Conservation (phyloP, 2,113 vertebrate species). For the Mustela lutreola region DNA sequence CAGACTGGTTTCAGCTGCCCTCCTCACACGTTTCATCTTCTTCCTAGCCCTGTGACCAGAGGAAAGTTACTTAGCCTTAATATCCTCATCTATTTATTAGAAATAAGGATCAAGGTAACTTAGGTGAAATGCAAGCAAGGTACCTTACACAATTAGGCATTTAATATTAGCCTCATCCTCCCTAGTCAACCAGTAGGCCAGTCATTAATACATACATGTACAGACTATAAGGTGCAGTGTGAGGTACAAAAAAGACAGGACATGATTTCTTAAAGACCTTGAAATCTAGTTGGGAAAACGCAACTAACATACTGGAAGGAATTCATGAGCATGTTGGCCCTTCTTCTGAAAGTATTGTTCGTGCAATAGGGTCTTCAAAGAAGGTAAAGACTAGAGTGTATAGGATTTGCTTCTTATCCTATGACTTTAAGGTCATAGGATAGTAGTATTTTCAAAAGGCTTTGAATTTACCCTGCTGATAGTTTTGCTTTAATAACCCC, state of each 20-base stretch:
- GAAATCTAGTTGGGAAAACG: not conserved
- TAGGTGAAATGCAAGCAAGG: not conserved
- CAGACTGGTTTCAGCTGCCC: not conserved
- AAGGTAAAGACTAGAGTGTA: not conserved
- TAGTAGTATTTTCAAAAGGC: slow-evolving; percentile 39
- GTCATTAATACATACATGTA: not conserved
- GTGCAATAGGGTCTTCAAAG: not conserved
- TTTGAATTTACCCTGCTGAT: not conserved
- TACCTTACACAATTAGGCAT: not conserved
- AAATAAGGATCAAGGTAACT: slow-evolving; percentile 21
- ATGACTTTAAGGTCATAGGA: not conserved
- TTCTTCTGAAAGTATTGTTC: slow-evolving; percentile 5
- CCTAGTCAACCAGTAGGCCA: not conserved
- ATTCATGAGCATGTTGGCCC: not conserved
- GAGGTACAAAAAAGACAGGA: slow-evolving; percentile 12
- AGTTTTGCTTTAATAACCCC: slow-evolving; percentile 32
- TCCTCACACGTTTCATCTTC: not conserved
- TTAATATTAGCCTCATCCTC: slow-evolving; percentile 53
- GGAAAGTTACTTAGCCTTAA: slow-evolving; percentile 44
- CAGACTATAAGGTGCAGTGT: not conserved
- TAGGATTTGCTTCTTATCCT: not conserved
- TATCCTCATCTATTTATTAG: not conserved
- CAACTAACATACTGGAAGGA: slow-evolving; percentile 40
- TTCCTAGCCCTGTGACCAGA: slow-evolving; percentile 43
- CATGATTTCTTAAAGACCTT: slow-evolving; percentile 14